Percentiles rank a stretch among this genome's conserved stretches.
Evolutionary conservation across 2,888 invertebrate species (phyloP).

Genomic region (Drosophila kambysellisi): DNA sequence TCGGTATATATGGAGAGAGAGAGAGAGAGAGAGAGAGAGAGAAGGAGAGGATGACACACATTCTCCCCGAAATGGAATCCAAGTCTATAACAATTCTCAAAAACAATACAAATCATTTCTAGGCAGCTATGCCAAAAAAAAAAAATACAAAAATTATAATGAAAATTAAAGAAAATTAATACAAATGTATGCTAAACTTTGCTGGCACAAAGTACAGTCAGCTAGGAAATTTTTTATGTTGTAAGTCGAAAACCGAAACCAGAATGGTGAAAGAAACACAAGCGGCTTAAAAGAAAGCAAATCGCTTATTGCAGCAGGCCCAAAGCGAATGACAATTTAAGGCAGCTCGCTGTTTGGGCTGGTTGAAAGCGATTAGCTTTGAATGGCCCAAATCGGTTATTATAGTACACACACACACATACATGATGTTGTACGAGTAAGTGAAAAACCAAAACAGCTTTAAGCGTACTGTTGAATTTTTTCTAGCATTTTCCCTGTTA

Average conservation of each 20-base stretch:
- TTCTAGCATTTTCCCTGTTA: conserved; percentile 68
- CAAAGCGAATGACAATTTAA: conserved; percentile 10
- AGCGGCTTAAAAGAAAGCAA: conserved; percentile 9
- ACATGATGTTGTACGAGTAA: conserved; percentile 38
- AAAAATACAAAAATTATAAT: conserved; percentile 9
- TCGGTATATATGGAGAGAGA: conserved; percentile 5
- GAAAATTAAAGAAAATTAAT: conserved; percentile 6
- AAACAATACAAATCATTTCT: conserved; percentile 46
- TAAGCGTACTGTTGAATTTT: conserved; percentile 75
- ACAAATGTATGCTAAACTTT: conserved; percentile 41
- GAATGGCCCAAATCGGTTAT: conserved; percentile 26
- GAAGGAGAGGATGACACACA: not conserved
- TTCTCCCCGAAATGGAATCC: conserved; percentile 12
- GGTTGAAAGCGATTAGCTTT: conserved; percentile 15
- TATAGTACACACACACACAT: conserved; percentile 29
- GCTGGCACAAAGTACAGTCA: conserved; percentile 54
- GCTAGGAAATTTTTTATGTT: conserved; percentile 57
- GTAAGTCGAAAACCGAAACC: conserved; percentile 39
- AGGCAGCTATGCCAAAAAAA: conserved; percentile 43
- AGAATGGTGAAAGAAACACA: conserved; percentile 1
- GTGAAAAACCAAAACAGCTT: conserved; percentile 58
- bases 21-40: conserved; percentile 1
- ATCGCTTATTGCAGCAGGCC: conserved; percentile 28
- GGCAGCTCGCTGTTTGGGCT: conserved; percentile 6
- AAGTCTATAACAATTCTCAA: conserved; percentile 38